Percentiles rank a stretch among this genome's conserved stretches.
Evolutionary conservation across 2,888 invertebrate species (phyloP).

Genomic region (Plebejus anna): DNA sequence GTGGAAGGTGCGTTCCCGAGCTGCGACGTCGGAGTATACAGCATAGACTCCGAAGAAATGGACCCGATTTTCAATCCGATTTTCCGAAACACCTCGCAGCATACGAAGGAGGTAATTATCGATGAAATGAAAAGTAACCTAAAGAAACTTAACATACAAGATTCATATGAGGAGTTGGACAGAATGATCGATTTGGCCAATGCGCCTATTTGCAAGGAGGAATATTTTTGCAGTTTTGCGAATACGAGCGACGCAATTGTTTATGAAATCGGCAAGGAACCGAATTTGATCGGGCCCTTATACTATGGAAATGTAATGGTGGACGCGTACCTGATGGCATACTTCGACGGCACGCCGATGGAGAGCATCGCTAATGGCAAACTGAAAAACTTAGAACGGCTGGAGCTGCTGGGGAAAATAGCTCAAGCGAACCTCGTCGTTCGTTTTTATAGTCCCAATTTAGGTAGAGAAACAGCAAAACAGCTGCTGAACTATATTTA

Average conservation of each 20-base stretch:
- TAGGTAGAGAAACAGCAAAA: slow-evolving; percentile 48
- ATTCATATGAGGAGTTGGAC: slow-evolving; percentile 48
- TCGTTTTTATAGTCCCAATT: slow-evolving; percentile 50
- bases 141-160: slow-evolving; percentile 43
- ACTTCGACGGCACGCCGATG: slow-evolving; percentile 54
- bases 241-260: slow-evolving; percentile 44
- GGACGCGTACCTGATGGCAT: slow-evolving; percentile 63
- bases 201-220: slow-evolving; percentile 49
- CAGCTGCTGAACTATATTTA: slow-evolving; percentile 53
- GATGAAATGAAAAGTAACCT: slow-evolving; percentile 53
- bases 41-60: slow-evolving; percentile 43
- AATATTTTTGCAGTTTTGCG: slow-evolving; percentile 51
- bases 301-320: slow-evolving; percentile 48
- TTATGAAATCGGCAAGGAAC: slow-evolving; percentile 49
- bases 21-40: slow-evolving; percentile 50
- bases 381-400: slow-evolving; percentile 47
- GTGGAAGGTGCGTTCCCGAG: slow-evolving; percentile 50
- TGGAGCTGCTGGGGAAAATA: slow-evolving; percentile 50
- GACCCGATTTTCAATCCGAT: slow-evolving; percentile 56
- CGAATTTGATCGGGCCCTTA: slow-evolving; percentile 53
- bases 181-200: slow-evolving; percentile 53
- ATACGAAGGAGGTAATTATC: slow-evolving; percentile 43
- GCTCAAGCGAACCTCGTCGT: slow-evolving; percentile 52
- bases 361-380: slow-evolving; percentile 61
- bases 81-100: slow-evolving; percentile 46